A percentile compares a stretch with the other conserved stretches of the same genome.
Evolutionary conservation across 2,113 vertebrate genomes (phyloP).

Genomic region (Oxygymnocypris stewartii): DNA sequence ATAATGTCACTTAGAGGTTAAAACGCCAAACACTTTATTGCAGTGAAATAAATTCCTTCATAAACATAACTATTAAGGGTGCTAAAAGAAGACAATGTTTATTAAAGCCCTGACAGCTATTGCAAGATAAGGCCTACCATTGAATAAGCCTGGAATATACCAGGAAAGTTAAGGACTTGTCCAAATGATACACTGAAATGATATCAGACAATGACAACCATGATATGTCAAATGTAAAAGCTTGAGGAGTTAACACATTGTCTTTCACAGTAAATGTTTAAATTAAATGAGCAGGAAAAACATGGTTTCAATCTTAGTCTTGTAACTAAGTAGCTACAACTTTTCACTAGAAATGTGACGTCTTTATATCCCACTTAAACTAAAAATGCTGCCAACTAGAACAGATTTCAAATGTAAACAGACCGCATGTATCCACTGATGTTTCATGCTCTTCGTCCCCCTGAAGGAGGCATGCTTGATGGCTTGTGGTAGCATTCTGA

Average conservation of each 20-base stretch:
- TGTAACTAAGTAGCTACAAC: not conserved
- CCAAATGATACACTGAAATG: not conserved
- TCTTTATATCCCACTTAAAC: not conserved
- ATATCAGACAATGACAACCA: not conserved
- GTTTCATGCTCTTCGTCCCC: constrained; percentile 78
- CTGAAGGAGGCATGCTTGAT: constrained; percentile 72
- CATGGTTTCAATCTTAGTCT: not conserved
- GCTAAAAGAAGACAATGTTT: constrained; percentile 13
- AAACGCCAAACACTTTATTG: not conserved
- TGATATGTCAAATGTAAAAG: not conserved
- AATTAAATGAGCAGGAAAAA: not conserved
- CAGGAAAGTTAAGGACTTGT: not conserved
- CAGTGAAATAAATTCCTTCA: constrained; percentile 5
- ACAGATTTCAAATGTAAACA: not conserved
- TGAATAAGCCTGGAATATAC: not conserved
- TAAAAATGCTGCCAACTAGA: not conserved
- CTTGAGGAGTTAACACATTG: not conserved
- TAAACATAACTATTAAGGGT: not conserved
- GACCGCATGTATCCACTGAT: not conserved
- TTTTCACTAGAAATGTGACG: not conserved
- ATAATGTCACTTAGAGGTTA: not conserved
- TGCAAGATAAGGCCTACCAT: not conserved
- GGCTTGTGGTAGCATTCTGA: constrained; percentile 77
- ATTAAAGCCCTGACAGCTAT: not conserved
- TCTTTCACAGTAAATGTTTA: not conserved